Conservation (phyloP, 2,113 vertebrate species). For the Cyanoliseus patagonus region DNA sequence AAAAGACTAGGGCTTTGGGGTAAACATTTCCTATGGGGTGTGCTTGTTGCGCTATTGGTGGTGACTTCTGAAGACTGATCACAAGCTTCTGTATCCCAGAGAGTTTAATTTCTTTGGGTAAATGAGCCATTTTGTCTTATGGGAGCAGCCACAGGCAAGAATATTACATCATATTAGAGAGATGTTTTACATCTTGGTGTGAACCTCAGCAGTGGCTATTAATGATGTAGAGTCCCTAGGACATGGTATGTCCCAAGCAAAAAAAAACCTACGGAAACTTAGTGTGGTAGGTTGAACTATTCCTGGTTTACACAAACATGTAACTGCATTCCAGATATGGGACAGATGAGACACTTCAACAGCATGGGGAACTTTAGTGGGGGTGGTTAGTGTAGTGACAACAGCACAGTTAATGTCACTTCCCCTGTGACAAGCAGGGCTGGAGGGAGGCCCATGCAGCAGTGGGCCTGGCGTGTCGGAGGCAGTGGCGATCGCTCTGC, state of each 20-base stretch:
- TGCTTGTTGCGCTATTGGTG: not conserved
- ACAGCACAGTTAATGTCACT: fast-evolving
- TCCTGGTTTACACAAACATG: not conserved
- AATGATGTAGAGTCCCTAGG: not conserved
- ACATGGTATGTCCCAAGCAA: fast-evolving
- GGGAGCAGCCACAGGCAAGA: not conserved
- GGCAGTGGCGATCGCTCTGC: slow-evolving; percentile 25
- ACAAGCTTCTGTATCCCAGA: not conserved
- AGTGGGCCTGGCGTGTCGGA: fast-evolving
- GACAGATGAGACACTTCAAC: fast-evolving
- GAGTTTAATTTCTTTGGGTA: not conserved
- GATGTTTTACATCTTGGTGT: not conserved
- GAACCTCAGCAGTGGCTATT: not conserved
- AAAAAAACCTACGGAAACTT: not conserved
- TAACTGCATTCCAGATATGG: fast-evolving
- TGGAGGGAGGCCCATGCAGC: fast-evolving
- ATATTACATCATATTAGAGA: not conserved
- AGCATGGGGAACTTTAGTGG: fast-evolving
- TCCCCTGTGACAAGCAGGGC: not conserved
- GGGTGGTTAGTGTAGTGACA: fast-evolving
- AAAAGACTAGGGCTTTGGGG: not conserved
- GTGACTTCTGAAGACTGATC: not conserved
- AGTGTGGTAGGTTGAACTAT: fast-evolving
- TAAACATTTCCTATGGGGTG: not conserved
- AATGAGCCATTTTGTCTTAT: not conserved